Evolutionary conservation across 1,140 invertebrate species (phyloP), one percentile per base, ranked within the genome.

Genomic region (Brachionus asplanchnoidis): DNA sequence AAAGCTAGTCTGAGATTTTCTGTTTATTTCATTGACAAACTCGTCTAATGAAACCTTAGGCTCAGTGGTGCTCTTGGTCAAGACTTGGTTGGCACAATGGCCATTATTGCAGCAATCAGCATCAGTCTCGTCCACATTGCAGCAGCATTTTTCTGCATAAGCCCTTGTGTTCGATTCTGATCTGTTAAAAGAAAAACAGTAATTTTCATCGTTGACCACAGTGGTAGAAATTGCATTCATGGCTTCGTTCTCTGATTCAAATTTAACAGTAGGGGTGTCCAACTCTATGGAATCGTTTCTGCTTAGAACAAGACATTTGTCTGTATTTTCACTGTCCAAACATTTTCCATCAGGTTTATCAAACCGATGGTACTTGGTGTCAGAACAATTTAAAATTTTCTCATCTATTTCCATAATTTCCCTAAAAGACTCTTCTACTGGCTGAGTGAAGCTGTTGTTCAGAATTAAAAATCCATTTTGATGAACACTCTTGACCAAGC

Each of bases 41-140:
- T 68, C 66, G 66, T 68, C 32, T 73, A 42, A 73, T 17, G 32
- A 42, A 20, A 73, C 40, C 23, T 42, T 40, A 8, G 32, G 28
- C 8, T 77, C 20, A 46, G 26, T 28, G 12, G 17, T 82, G 17
- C 44, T 80, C 28, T 60, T 32, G 42, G 28, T 32, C 50, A 82
- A n/a, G 2, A 60, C 17, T 60, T 60, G 53, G 9, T 60, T 60
- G 3, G 3, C 12, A 68, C 32, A 20, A 42, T 60, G n/a, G 20
- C 9, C n/a, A 82, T 65, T 82, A 36, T 82, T 82, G 12, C 50
- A 82, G 26, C 79, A 82, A 68, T 82, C 79, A 14, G 79, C 79
- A 68, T 82, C 79, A 20, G 79, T 82, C 36, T 82, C 79, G 9
- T 65, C 65, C 14, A 9, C 9, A 42, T 60, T 82, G 20, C 79